A percentile compares a stretch with the other conserved stretches of the same genome.
Conservation (phyloP, 2,888 invertebrate species). For the Mycalesis mineus region DNA sequence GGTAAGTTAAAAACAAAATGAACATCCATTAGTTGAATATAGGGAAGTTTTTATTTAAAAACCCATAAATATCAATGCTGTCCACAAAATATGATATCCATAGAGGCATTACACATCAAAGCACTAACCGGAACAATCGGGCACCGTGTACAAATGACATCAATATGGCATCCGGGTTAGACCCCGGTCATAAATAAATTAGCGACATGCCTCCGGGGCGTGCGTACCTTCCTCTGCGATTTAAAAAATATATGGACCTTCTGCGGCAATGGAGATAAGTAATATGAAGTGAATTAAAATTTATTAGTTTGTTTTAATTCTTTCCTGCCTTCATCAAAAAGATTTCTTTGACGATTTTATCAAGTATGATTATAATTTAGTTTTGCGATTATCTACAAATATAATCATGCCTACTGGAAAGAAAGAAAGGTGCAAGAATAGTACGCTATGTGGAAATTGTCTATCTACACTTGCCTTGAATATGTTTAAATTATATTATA, state of each 20-base stretch:
- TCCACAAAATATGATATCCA: slow-evolving; percentile 7
- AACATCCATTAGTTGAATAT: too few relatives aligned
- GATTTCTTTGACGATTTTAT: too few relatives aligned
- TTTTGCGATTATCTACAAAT: too few relatives aligned
- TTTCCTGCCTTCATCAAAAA: too few relatives aligned
- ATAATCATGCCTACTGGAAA: too few relatives aligned
- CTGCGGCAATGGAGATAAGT: background rate
- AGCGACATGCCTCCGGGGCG: slow-evolving; percentile 14
- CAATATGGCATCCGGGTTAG: slow-evolving; percentile 21
- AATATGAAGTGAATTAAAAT: background rate
- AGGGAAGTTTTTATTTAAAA: too few relatives aligned
- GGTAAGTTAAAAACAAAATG: too few relatives aligned
- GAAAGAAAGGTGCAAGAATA: too few relatives aligned
- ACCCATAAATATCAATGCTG: too few relatives aligned
- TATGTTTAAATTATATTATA: background rate
- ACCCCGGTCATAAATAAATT: slow-evolving; percentile 28
- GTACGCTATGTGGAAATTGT: too few relatives aligned
- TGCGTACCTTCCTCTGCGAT: slow-evolving; percentile 13
- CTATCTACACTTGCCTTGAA: too few relatives aligned
- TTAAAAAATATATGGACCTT: slow-evolving; percentile 13
- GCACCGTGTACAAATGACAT: slow-evolving; percentile 28
- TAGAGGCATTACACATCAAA: slow-evolving; percentile 19
- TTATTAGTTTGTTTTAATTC: background rate
- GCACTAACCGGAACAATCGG: slow-evolving; percentile 21
- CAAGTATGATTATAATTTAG: too few relatives aligned